Conservation (phyloP, 1,140 invertebrate genomes). For the Olivierus martensii region DNA sequence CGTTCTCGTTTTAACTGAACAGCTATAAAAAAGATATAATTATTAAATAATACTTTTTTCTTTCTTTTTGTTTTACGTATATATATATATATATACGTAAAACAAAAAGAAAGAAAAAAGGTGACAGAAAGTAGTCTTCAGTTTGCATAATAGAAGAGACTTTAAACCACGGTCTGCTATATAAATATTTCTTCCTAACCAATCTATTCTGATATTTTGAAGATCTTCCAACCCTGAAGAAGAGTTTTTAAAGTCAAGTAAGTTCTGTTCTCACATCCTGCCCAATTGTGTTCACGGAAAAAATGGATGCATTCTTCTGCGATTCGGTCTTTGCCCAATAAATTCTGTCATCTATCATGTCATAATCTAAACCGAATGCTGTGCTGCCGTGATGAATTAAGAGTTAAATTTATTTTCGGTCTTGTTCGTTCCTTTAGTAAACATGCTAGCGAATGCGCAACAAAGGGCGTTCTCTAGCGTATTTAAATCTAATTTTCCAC, state of each 20-base stretch:
- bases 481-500: too few relatives aligned
- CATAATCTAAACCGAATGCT: constrained; percentile 48
- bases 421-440: too few relatives aligned
- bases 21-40: too few relatives aligned
- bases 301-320: constrained; percentile 47
- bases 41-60: too few relatives aligned
- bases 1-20: too few relatives aligned
- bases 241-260: constrained; percentile 4
- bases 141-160: constrained; percentile 33
- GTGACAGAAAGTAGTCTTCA: constrained; percentile 33
- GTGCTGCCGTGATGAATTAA: not conserved
- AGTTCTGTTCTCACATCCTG: too few relatives aligned
- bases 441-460: too few relatives aligned
- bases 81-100: too few relatives aligned
- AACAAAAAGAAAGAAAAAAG: too few relatives aligned
- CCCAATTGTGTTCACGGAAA: too few relatives aligned
- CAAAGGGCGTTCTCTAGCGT: too few relatives aligned
- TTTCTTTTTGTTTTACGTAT: too few relatives aligned
- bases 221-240: constrained; percentile 14
- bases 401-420: constrained; percentile 10
- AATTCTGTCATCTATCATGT: constrained; percentile 39
- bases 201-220: constrained; percentile 37
- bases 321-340: constrained; percentile 57
- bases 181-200: constrained; percentile 40
- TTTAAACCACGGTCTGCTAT: constrained; percentile 33